Conservation (phyloP, 2,888 invertebrate genomes). For the Ferdinandea cuprea region DNA sequence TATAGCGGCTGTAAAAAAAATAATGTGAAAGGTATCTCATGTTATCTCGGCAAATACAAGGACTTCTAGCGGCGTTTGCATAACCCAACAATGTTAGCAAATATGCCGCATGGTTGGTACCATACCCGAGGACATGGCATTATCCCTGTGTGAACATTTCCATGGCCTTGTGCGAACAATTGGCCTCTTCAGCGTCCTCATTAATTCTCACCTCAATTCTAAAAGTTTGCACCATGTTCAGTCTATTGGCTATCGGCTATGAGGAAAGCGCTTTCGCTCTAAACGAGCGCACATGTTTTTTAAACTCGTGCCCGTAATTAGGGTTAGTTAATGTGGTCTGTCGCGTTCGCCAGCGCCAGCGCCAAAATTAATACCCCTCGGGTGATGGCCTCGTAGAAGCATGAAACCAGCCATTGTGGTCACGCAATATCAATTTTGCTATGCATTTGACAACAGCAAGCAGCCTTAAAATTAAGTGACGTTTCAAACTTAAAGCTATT, state of each 20-base stretch:
- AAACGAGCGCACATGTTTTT: conserved; percentile 46
- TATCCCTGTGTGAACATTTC: conserved; percentile 44
- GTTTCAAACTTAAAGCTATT: conserved; percentile 58
- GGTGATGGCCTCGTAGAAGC: conserved; percentile 44
- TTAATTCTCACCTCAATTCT: conserved; percentile 60
- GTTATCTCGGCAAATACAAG: conserved; percentile 52
- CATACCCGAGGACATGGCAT: conserved; percentile 37
- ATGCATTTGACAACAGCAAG: conserved; percentile 29
- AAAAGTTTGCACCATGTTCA: conserved; percentile 26
- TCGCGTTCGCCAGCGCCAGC: conserved; percentile 55
- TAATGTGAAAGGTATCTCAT: conserved; percentile 33
- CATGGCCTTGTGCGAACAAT: conserved; percentile 64
- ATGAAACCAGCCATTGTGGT: conserved; percentile 45
- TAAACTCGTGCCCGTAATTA: conserved; percentile 57
- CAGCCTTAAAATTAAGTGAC: conserved; percentile 41
- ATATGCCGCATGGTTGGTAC: conserved; percentile 30
- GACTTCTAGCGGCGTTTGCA: conserved; percentile 24
- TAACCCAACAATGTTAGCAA: conserved; percentile 54
- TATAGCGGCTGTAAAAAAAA: not conserved
- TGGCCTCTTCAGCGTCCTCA: conserved; percentile 62
- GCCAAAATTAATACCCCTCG: conserved; percentile 51
- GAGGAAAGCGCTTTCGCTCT: not conserved
- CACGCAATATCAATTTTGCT: conserved; percentile 69
- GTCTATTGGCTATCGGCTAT: conserved; percentile 43
- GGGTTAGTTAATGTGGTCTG: conserved; percentile 70